These are phyloP conservation scores for Charaxes varanes DNA, from an alignment of 1,140 invertebrate species.

Conservation along the genomic window DNA sequence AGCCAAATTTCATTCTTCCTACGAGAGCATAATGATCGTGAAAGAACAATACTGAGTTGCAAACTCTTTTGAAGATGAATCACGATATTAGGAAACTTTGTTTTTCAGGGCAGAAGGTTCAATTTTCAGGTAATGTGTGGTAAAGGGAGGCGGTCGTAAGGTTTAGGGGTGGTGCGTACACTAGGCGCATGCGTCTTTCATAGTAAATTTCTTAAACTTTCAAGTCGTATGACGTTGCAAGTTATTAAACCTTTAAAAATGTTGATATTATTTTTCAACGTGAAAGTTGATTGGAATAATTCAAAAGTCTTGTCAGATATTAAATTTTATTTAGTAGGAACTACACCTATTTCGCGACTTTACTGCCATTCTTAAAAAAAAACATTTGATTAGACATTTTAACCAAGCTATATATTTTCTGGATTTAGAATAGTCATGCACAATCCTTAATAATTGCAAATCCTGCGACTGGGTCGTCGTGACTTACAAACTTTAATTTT, in stretches of 20 bases:
- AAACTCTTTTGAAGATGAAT: constrained; percentile 45
- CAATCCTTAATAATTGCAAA: no score
- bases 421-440: no score
- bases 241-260: constrained; percentile 3
- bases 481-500: no score
- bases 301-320: no score
- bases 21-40: constrained; percentile 63
- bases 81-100: constrained; percentile 35
- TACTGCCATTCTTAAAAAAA: no score
- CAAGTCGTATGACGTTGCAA: constrained; percentile 7
- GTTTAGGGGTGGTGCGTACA: constrained; percentile 67
- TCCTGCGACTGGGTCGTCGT: no score
- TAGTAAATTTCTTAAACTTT: constrained; percentile 52
- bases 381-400: no score
- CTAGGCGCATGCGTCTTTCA: constrained; percentile 63
- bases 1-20: constrained; percentile 64
- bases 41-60: constrained; percentile 45
- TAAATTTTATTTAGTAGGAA: no score
- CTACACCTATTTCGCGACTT: no score
- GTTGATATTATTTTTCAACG: no score
- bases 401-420: no score
- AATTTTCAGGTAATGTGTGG: constrained; percentile 52
- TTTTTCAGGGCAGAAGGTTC: constrained; percentile 47
- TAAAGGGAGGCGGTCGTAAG: constrained; percentile 66
- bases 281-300: no score